phyloP scores from a whole-genome alignment of 2,888 invertebrate genomes.

The Dasysyrphus albostriatus region DNA sequence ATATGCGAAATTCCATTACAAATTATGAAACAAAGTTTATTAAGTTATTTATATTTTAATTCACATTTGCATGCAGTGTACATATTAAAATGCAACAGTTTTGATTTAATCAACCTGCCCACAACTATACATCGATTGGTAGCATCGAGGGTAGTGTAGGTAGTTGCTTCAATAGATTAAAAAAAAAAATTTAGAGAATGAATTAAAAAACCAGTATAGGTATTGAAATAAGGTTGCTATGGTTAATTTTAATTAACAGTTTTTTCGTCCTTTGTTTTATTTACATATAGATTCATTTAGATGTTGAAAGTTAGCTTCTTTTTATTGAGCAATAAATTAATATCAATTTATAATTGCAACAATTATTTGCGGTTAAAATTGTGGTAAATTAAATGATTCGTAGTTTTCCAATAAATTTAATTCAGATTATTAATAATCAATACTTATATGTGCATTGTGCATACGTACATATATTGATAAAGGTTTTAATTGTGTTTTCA shows the following conservation, averaged over 20 bases:
- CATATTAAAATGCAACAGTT: slow-evolving; percentile 29
- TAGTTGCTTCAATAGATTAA: neutral
- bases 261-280: slow-evolving; percentile 3
- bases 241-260: slow-evolving; percentile 50
- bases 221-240: neutral
- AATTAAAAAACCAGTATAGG: neutral
- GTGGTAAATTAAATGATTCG: slow-evolving; percentile 60
- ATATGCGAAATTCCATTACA: slow-evolving; percentile 24
- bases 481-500: slow-evolving; percentile 36
- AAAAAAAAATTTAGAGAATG: neutral
- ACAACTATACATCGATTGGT: neutral
- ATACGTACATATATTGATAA: neutral
- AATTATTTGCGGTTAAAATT: slow-evolving; percentile 49
- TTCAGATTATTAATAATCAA: slow-evolving; percentile 50
- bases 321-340: slow-evolving; percentile 29
- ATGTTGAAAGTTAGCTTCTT: slow-evolving; percentile 9
- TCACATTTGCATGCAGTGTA: slow-evolving; percentile 6
- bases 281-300: slow-evolving; percentile 3
- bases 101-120: slow-evolving; percentile 53
- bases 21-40: slow-evolving; percentile 15
- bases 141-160: neutral
- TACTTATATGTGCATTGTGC: neutral
- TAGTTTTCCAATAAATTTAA: slow-evolving; percentile 65
- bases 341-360: slow-evolving; percentile 51
- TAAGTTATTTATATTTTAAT: slow-evolving; percentile 12